Base-by-base conservation (phyloP, 2,888 invertebrate species). In the Drosophila rubida region DNA sequence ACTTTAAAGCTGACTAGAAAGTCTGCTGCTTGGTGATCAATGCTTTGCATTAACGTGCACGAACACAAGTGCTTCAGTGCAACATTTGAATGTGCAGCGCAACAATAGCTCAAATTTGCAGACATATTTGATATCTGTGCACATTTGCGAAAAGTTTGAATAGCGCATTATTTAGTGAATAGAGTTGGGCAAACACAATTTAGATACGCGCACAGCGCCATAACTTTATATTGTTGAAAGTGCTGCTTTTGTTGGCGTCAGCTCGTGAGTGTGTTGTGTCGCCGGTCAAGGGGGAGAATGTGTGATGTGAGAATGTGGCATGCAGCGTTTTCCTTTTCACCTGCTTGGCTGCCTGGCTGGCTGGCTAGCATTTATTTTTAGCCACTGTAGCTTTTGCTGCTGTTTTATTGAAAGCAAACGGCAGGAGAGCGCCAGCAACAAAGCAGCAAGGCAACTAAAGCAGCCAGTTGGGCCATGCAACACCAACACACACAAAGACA, bases 291-390 rank as follows among this genome's bases (percentile, higher is more conserved):
- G 9, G 22, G 6, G 22, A 4, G 22, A 2, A 42, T 27, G 30
- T 11, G 30, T 11, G 27, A 32, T 44, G 42, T n/a, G 14, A 27
- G 14, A 45, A 13, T 42, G 49, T 51, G 16, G 13, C 35, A 37
- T n/a, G 41, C 41, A 42, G 35, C 16, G 25, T 51, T 39, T 59
- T 46, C 19, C 30, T 35, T 22, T 25, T 14, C 45, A 22, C 13
- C 68, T 32, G 32, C n/a, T 32, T 32, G 32, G n/a, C 11, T 32
- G 11, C n/a, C n/a, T n/a, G n/a, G 32, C 32, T 23, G 50, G 32
- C 44, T 53, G 51, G 46, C 13, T 57, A 44, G 42, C 62, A 46
- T 73, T 72, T 72, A 73, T 72, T 73, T 72, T 72, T 73, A 72
- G 70, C 22, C 39, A 22, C 32, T 35, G 59, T 55, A 53, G 37